Evolutionary conservation across 2,888 invertebrate species (phyloP), one percentile per base, ranked within the genome.

Genomic region (Tinea pellionella): DNA sequence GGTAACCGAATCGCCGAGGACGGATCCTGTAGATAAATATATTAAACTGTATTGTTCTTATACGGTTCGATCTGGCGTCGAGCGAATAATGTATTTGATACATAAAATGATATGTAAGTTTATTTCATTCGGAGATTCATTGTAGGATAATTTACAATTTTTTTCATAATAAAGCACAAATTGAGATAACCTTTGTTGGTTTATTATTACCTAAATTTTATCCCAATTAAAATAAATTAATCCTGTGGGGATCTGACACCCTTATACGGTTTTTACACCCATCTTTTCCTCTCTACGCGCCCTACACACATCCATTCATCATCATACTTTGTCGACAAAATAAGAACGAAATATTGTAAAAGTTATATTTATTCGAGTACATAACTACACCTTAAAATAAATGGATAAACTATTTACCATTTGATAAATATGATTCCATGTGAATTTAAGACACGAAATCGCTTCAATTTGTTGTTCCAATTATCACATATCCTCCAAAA

Each of bases 81-180:
- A 82, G 85, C 83, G 74, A 77, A 80, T 83, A 78, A 86, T 86
- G 86, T 86, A 87, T 86, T 85, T 85, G 85, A 87, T 87, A 86
- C 86, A 86, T 86, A 83, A 85, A 86, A 80, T 78, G 83, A 86
- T 88, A 86, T 86, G 87, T 88, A 88, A 88, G 87, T 88, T 85
- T 87, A 87, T 84, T 88, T 88, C 87, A 87, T 87, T 88, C 88
- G 87, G 88, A 88, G 87, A 88, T 88, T 88, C 87, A 87, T 86
- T 87, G 89, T 89, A 89, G 89, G 88, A 88, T 90, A 90, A 89
- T 89, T 90, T 89, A 89, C 89, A 86, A 89, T 89, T 90, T 89
- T 90, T 90, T 90, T 89, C 89, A 89, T 89, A 89, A 89, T 89
- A 89, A 89, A 89, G 89, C 89, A 89, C 89, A 89, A 89, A 89